These are phyloP conservation scores for Leuciscus idus DNA, from an alignment of 2,113 vertebrate species.

Conservation along the genomic window DNA sequence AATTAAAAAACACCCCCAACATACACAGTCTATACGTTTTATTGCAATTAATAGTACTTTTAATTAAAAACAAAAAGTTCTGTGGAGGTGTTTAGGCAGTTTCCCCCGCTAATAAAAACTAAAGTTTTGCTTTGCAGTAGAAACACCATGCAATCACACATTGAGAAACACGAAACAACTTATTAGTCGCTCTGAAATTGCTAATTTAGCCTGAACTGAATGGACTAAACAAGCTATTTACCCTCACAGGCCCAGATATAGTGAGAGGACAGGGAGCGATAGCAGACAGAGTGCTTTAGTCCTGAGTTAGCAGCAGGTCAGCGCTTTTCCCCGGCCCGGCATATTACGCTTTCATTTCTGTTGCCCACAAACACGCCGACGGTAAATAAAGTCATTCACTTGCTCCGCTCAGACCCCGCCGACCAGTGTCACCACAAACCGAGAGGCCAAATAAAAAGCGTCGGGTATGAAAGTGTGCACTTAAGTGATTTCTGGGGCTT, in stretches of 20 bases:
- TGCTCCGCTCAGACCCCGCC: not conserved
- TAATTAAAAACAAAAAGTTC: not conserved
- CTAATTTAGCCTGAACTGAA: constrained; percentile 33
- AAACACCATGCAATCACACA: constrained; percentile 8
- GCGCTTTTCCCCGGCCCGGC: not conserved
- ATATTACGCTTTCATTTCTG: constrained; percentile 35
- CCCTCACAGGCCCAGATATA: not conserved
- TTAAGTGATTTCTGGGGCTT: constrained; percentile 70
- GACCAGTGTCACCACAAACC: constrained; percentile 35
- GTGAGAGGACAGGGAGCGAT: not conserved
- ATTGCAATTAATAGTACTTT: not conserved
- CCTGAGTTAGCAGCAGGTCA: constrained; percentile 34
- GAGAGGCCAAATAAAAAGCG: constrained; percentile 51
- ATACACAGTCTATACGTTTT: not conserved
- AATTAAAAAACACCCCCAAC: not conserved
- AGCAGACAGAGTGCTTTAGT: not conserved
- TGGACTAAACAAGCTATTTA: constrained; percentile 27
- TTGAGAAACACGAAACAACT: constrained; percentile 15
- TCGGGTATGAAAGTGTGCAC: constrained; percentile 59
- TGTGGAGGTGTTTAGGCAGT: not conserved
- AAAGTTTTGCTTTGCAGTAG: not conserved
- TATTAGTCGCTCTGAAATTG: constrained; percentile 39
- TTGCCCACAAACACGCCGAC: not conserved
- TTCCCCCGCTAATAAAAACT: not conserved
- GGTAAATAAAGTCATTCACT: constrained; percentile 38